A percentile compares a stretch with the other conserved stretches of the same genome.
These are phyloP conservation scores for Danio aesculapii DNA, from an alignment of 2,797 vertebrate species.

Conservation along the genomic window DNA sequence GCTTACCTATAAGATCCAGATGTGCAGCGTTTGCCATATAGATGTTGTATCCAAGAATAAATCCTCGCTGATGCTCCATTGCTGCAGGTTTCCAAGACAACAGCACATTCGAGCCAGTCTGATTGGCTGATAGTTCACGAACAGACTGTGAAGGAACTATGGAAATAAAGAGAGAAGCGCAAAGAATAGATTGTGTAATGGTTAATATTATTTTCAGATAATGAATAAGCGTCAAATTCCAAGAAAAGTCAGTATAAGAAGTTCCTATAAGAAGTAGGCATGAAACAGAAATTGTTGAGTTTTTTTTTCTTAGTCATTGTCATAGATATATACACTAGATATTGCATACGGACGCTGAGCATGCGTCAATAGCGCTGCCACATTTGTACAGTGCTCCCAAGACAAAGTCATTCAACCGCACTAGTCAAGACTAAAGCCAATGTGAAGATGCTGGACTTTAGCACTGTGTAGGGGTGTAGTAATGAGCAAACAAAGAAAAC, in stretches of 20 bases:
- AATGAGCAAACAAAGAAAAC: no score
- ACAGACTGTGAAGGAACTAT: conserved; percentile 71
- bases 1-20: conserved; percentile 71
- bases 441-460: no score
- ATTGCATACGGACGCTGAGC: no score
- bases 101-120: conserved; percentile 67
- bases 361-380: no score
- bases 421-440: no score
- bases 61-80: conserved; percentile 69
- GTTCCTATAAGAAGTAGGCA: neutral
- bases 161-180: conserved; percentile 11
- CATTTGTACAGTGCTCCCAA: no score
- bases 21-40: conserved; percentile 70
- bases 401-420: no score
- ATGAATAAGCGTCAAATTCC: neutral
- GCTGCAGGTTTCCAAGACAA: conserved; percentile 75
- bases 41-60: conserved; percentile 76
- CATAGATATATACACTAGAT: no score
- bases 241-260: neutral
- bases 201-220: neutral
- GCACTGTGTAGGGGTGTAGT: no score
- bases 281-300: no score
- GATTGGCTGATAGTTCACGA: conserved; percentile 58
- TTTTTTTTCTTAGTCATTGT: no score
- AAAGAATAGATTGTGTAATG: neutral